Evolutionary conservation across 1,140 invertebrate genomes (phyloP), one percentile per base, ranked within the genome.

Genomic region (Heliconius himera): DNA sequence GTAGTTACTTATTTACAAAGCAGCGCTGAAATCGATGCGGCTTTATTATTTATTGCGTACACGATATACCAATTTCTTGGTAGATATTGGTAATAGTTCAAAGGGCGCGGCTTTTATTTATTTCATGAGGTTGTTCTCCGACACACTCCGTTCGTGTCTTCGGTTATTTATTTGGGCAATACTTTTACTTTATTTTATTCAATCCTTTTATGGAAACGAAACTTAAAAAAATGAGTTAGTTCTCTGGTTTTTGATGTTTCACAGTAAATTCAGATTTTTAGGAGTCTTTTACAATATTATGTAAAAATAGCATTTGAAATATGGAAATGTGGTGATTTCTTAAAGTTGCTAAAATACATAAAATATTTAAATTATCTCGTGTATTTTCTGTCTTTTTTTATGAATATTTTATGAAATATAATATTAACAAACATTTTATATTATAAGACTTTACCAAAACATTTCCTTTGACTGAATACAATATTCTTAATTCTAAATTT

Each of bases 31-130:
- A 86, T 86, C 83, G 85, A 86, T 82, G 72, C 73, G 78, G 82
- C 80, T 85, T 85, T 86, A 85, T 85, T 86, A 86, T 85, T 86
- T 86, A 86, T 85, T 86, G 81, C 81, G 70, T 83, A 85, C 82
- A 82, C 82, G 81, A 82, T 83, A 83, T 83, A 86, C 85, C 85
- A 85, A 86, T 86, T 86, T 85, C 83, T 86, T 81, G 81, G 73
- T 82, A 78, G 82, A 85, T 85, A 82, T 86, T 82, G 79, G 81
- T 82, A 83, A 82, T 86, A 86, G 83, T 86, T 82, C 81, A 83
- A 77, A 83, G 83, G 84, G 83, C 81, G 74, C 56, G 80, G 83
- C 79, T 82, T 80, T 81, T 85, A 85, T 83, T 86, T 83, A 83
- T 86, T 84, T 86, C 79, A 82, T 83, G 83, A 83, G 81, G 70